Evolutionary conservation across 1,140 invertebrate species (phyloP).

Genomic region (Panagrolaimus sp.): DNA sequence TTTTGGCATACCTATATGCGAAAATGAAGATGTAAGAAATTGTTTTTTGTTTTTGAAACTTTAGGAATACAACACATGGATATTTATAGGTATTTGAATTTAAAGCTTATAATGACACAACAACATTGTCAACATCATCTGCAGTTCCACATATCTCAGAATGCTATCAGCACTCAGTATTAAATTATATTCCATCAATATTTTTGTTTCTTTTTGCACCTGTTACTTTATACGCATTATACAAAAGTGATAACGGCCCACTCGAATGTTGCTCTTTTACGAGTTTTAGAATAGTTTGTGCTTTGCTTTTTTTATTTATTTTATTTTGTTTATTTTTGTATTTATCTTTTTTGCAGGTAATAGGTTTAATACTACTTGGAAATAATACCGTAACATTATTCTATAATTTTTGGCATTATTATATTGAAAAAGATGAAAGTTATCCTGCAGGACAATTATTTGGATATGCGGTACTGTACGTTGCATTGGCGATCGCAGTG

Average conservation of each 20-base stretch:
- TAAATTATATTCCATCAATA: slow-evolving; percentile 9
- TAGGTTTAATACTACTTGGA: neutral
- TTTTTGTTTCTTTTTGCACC: slow-evolving; percentile 14
- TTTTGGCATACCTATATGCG: neutral
- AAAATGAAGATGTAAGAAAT: slow-evolving; percentile 5
- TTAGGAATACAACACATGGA: neutral
- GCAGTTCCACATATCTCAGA: slow-evolving; percentile 1
- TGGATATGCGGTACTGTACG: slow-evolving; percentile 34
- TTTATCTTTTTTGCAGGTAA: neutral
- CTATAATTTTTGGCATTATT: neutral
- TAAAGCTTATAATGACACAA: neutral
- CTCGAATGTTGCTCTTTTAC: slow-evolving; percentile 7
- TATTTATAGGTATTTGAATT: slow-evolving; percentile 2
- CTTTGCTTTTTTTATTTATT: neutral
- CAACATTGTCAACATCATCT: neutral
- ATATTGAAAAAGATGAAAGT: no score
- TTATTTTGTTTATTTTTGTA: neutral
- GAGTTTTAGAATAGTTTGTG: neutral
- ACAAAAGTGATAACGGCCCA: slow-evolving; percentile 11
- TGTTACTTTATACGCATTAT: slow-evolving; percentile 2
- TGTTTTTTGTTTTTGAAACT: neutral
- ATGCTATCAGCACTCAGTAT: slow-evolving; percentile 9
- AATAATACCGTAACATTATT: neutral
- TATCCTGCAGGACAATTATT: neutral
- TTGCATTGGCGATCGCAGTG: slow-evolving; percentile 67